Conservation (phyloP, 1,140 invertebrate species). For the Drosophila obscura region DNA sequence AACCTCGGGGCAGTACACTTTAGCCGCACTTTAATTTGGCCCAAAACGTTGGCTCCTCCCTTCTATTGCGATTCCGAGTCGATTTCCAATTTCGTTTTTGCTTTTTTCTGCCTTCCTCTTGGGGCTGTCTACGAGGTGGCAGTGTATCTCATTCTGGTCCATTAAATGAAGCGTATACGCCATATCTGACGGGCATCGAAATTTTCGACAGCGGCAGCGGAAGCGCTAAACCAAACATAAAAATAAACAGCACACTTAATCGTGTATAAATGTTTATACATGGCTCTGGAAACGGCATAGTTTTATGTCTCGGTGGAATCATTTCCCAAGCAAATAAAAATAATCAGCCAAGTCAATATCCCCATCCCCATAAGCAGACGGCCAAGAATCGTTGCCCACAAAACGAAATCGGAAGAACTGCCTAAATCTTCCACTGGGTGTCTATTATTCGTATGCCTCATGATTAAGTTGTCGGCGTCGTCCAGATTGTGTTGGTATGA, state of each 20-base stretch:
- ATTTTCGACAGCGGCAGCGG: conserved; percentile 45
- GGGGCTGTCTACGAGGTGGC: conserved; percentile 14
- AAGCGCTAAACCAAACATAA: conserved; percentile 81
- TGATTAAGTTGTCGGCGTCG: conserved; percentile 12
- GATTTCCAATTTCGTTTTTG: conserved; percentile 43
- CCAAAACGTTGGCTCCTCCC: conserved; percentile 15
- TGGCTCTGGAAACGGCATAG: conserved; percentile 61
- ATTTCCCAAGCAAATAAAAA: conserved; percentile 75
- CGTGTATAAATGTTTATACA: conserved; percentile 79
- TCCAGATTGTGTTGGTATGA: conserved; percentile 5
- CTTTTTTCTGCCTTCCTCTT: conserved; percentile 22
- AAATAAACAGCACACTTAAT: conserved; percentile 81
- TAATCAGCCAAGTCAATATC: conserved; percentile 77
- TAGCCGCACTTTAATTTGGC: conserved; percentile 51
- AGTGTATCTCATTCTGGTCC: conserved; percentile 65
- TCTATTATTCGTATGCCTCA: conserved; percentile 18
- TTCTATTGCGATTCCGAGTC: conserved; percentile 25
- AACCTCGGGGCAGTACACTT: conserved; percentile 16
- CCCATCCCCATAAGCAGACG: conserved; percentile 20
- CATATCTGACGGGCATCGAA: conserved; percentile 38
- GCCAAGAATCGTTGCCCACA: conserved; percentile 4
- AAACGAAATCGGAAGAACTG: conserved; percentile 47
- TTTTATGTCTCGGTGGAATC: conserved; percentile 78
- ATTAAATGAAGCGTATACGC: conserved; percentile 70
- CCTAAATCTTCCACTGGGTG: conserved; percentile 50